Evolutionary conservation across 2,888 invertebrate species (phyloP).

Genomic region (Hydroisotoma schaefferi): DNA sequence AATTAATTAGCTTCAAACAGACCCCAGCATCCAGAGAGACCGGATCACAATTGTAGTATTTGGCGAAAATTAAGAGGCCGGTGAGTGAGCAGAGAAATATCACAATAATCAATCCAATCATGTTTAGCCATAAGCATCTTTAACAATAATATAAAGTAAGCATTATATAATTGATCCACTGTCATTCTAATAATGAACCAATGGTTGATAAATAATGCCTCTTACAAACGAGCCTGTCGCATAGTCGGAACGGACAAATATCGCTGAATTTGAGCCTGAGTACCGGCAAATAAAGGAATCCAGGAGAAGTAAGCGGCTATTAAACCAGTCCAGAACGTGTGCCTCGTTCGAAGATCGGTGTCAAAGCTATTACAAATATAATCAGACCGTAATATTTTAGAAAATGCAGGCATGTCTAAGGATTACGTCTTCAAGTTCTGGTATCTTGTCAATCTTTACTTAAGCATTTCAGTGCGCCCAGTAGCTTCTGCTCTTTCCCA

Average conservation of each 20-base stretch:
- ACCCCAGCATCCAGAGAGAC: constrained; percentile 12
- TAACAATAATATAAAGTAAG: background rate
- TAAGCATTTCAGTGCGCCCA: constrained; percentile 68
- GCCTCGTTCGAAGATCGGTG: constrained; percentile 74
- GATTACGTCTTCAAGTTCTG: background rate
- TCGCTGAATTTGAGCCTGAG: constrained; percentile 90
- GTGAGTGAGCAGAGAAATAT: constrained; percentile 27
- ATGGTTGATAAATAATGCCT: no score
- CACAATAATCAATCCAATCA: constrained; percentile 31
- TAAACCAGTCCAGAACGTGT: constrained; percentile 82
- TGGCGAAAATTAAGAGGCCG: constrained; percentile 40
- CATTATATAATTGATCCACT: no score
- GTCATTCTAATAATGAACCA: no score
- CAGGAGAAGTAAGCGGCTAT: constrained; percentile 87
- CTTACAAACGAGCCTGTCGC: constrained; percentile 57
- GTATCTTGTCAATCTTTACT: constrained; percentile 56
- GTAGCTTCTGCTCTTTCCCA: constrained; percentile 65
- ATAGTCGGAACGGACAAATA: constrained; percentile 80
- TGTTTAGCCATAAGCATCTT: constrained; percentile 34
- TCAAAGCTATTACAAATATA: constrained; percentile 62
- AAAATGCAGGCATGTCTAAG: background rate
- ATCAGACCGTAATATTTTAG: background rate
- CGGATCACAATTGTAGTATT: constrained; percentile 40
- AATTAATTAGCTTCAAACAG: no score
- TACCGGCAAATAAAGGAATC: constrained; percentile 87